Percentiles rank a stretch among this genome's conserved stretches.
phyloP scores from a whole-genome alignment of 2,113 vertebrate species.

The Nycticebus coucang region DNA sequence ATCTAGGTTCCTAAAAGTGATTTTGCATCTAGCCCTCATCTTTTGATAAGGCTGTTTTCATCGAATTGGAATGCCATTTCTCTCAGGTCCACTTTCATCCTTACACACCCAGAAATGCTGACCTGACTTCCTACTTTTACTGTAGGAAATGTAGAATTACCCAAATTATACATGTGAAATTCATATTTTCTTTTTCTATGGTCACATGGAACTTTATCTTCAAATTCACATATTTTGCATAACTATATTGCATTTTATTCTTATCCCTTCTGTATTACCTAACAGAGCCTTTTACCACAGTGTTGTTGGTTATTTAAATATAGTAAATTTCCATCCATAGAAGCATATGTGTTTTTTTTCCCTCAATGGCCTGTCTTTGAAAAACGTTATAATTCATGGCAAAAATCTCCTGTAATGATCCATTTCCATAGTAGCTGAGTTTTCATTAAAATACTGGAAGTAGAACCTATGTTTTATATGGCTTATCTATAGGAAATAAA shows the following conservation, averaged over 20 bases:
- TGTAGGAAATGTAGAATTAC: background rate
- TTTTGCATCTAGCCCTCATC: background rate
- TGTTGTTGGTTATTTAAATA: background rate
- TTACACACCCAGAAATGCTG: background rate
- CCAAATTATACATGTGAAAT: background rate
- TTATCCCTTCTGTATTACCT: background rate
- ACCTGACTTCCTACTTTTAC: background rate
- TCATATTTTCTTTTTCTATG: background rate
- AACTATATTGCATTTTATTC: background rate
- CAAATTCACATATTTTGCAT: background rate
- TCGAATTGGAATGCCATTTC: background rate
- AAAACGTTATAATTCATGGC: background rate
- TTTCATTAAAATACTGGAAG: background rate
- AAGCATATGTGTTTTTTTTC: background rate
- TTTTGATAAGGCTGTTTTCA: background rate
- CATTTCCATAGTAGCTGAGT: background rate
- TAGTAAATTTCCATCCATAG: background rate
- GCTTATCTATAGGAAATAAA: background rate
- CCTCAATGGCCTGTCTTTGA: background rate
- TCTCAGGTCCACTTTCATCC: background rate
- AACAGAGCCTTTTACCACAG: background rate
- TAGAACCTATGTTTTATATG: background rate
- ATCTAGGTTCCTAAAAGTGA: background rate
- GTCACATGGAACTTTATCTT: background rate
- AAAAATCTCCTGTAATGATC: background rate